phyloP scores from a whole-genome alignment of 2,888 invertebrate genomes.

The Eilema griseolum region DNA sequence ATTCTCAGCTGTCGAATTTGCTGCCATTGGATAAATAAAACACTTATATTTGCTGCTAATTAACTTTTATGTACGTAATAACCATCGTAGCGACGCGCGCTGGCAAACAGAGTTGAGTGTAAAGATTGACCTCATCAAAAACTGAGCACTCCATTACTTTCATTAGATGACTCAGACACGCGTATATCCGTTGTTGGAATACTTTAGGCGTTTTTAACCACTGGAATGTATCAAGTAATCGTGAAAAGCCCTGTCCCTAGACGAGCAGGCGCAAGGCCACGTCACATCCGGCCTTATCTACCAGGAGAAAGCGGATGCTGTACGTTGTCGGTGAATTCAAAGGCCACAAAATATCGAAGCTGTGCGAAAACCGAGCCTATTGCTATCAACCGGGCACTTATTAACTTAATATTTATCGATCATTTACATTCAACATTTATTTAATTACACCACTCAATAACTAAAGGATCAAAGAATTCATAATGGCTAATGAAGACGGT shows the following conservation, averaged over 20 bases:
- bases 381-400: too few relatives aligned
- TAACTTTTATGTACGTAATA: conserved; percentile 46
- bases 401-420: too few relatives aligned
- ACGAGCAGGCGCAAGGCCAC: conserved; percentile 72
- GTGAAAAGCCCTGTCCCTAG: conserved; percentile 81
- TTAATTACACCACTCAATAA: too few relatives aligned
- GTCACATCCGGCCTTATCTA: conserved; percentile 81
- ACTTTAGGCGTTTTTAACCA: conserved; percentile 63
- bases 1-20: too few relatives aligned
- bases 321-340: conserved; percentile 73
- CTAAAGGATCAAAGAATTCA: too few relatives aligned
- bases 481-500: too few relatives aligned
- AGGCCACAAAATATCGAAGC: too few relatives aligned
- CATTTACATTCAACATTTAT: too few relatives aligned
- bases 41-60: conserved; percentile 48
- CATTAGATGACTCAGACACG: conserved; percentile 67
- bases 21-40: conserved; percentile 54
- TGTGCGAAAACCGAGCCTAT: too few relatives aligned
- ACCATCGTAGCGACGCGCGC: conserved; percentile 27
- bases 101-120: conserved; percentile 40
- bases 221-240: conserved; percentile 82
- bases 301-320: conserved; percentile 82
- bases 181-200: conserved; percentile 62
- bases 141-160: conserved; percentile 45
- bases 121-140: conserved; percentile 38